Base-by-base conservation (phyloP, 2,113 vertebrate genomes). In the Sinocyclocheilus anshuiensis region DNA sequence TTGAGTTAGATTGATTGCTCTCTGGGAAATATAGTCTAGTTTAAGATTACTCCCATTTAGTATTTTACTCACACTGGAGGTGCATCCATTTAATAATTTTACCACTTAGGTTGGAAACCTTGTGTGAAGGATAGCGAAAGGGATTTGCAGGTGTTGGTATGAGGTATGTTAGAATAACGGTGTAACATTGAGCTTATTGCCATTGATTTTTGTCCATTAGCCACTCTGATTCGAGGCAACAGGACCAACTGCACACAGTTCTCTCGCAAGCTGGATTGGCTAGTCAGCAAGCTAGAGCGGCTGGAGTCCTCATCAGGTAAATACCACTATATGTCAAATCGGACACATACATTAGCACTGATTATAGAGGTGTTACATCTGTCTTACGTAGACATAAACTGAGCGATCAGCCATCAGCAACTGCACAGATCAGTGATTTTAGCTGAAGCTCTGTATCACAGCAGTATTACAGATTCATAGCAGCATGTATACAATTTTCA, bases 291-390 rank as follows among this genome's bases (percentile, higher is more conserved):
- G 95, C 91, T 99, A 90, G 98, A 99, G 91, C 96, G 97, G 90
- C 91, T 98, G 92, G 98, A 99, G 89, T 99, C 98, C 87, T 98
- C 97, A 84, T 97, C 98, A 96, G 98, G 98, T 99, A 94, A 82
- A 77, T 42, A 39, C 59, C 10, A 16, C 71, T 42, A 75, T 83
- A 50, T 0, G 13, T 78, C 77, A 75, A 81, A 7, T 33, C 2
- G 11, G 80, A 82, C 63, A 82, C n/a, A 50, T 82, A 53, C 63
- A 82, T 82, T 69, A 82, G 63, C 61, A 69, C 45, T 82, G 45
- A 81, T 82, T 82, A 82, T 18, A 53, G 45, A 82, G 42, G 18
- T 18, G 10, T 53, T 69, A 26, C 13, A 65, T 82, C 11, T 39
- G 77, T 42, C 77, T 42, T 39, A 15, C 10, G 45, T 29, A 69